A percentile compares a stretch with the other conserved stretches of the same genome.
Conservation (phyloP, 2,113 vertebrate genomes). For the Pyxicephalus adspersus region DNA sequence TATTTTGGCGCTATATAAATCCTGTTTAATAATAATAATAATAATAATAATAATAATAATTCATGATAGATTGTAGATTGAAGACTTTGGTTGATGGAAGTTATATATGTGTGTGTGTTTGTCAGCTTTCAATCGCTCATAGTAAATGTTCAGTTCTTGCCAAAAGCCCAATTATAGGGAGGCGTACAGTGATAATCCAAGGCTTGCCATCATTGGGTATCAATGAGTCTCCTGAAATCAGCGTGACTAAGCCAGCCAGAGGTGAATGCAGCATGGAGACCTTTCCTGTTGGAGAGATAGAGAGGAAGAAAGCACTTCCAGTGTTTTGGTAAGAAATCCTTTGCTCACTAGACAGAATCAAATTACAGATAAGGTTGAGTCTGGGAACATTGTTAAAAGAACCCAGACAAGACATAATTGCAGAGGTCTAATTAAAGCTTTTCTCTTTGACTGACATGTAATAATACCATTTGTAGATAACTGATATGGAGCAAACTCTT, state of each 20-base stretch:
- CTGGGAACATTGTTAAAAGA: conserved; percentile 23
- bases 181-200: no score
- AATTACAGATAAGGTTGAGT: conserved; percentile 44
- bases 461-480: conserved; percentile 6
- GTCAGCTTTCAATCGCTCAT: no score
- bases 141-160: no score
- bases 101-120: no score
- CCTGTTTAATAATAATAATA: no score
- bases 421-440: conserved; percentile 4
- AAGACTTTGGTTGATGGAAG: no score
- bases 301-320: neutral
- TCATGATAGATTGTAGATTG: no score
- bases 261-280: neutral
- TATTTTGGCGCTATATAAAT: no score
- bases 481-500: neutral
- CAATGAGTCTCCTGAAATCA: neutral
- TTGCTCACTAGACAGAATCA: conserved; percentile 38
- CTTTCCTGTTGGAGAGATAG: neutral
- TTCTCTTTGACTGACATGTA: neutral
- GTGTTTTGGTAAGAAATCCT: neutral
- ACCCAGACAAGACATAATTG: neutral
- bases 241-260: neutral
- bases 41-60: no score
- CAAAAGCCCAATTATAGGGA: no score
- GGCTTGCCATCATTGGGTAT: no score